These are phyloP conservation scores for Lasioglossum calceatum DNA, from an alignment of 2,888 invertebrate genomes.

Conservation along the genomic window DNA sequence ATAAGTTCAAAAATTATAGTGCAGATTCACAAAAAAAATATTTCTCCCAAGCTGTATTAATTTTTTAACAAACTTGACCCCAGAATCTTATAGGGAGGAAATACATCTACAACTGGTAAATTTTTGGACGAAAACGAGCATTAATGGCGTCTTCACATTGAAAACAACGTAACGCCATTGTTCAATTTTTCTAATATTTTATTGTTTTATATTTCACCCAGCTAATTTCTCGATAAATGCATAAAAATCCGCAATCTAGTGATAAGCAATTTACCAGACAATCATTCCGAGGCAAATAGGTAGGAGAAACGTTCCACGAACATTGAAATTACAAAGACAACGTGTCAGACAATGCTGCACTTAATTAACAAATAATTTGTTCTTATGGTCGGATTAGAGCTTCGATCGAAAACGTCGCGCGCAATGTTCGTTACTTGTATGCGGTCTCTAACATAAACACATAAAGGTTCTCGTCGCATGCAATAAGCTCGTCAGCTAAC, in stretches of 20 bases:
- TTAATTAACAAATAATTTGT: conserved; percentile 20
- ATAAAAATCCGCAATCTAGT: background rate
- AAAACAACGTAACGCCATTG: too few relatives aligned
- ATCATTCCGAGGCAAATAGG: background rate
- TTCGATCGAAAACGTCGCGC: background rate
- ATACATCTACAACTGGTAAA: too few relatives aligned
- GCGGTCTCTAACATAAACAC: conserved; percentile 12
- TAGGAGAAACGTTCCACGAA: background rate
- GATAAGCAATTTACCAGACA: background rate
- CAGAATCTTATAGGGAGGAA: too few relatives aligned
- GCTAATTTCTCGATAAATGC: too few relatives aligned
- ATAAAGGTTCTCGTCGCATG: conserved; percentile 4
- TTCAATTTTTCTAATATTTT: too few relatives aligned
- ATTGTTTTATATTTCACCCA: too few relatives aligned
- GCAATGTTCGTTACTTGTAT: conserved; percentile 7
- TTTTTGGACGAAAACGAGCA: too few relatives aligned
- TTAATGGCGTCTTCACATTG: too few relatives aligned
- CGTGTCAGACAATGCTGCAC: background rate
- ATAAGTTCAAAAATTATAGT: too few relatives aligned
- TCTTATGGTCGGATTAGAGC: background rate
- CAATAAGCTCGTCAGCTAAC: conserved; percentile 27
- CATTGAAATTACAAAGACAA: background rate
- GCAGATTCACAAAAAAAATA: too few relatives aligned
- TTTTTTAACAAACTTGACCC: too few relatives aligned
- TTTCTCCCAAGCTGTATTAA: too few relatives aligned